Evolutionary conservation across 2,888 invertebrate species (phyloP).

Genomic region (Rugalucina vietnamica): DNA sequence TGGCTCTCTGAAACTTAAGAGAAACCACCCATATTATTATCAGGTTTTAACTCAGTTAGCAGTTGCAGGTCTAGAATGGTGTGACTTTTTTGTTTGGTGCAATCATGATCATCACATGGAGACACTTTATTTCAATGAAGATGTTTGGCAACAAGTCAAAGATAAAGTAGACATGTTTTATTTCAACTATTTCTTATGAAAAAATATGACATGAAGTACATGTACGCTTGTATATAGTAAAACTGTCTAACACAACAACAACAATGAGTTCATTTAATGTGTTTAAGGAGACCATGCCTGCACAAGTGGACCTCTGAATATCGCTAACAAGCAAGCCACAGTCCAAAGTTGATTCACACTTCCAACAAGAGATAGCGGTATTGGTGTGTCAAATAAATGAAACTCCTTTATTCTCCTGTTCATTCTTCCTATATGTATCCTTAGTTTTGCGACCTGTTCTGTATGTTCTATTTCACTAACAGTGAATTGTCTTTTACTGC

Average conservation of each 20-base stretch:
- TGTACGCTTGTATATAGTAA: no score
- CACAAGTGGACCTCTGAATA: constrained; percentile 43
- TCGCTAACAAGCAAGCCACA: constrained; percentile 39
- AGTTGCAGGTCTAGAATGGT: constrained; percentile 27
- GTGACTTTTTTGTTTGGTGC: constrained; percentile 43
- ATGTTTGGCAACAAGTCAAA: constrained; percentile 12
- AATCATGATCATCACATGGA: constrained; percentile 8
- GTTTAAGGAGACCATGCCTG: constrained; percentile 3
- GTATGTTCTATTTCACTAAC: constrained; percentile 30
- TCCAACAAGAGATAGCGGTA: constrained; percentile 36
- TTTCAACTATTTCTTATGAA: constrained; percentile 16
- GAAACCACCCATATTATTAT: constrained; percentile 27
- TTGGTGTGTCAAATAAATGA: constrained; percentile 38
- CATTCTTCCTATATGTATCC: constrained; percentile 41
- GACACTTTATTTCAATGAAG: constrained; percentile 26
- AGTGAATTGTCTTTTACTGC: constrained; percentile 33
- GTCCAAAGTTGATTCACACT: constrained; percentile 52
- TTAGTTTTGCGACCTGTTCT: constrained; percentile 33
- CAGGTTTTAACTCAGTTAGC: constrained; percentile 34
- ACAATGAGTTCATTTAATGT: not conserved
- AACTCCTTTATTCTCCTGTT: constrained; percentile 41
- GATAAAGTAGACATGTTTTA: constrained; percentile 16
- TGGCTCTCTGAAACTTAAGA: constrained; percentile 10
- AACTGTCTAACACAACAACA: no score
- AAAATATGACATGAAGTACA: not conserved